Evolutionary conservation across 2,113 vertebrate species (phyloP).

Genomic region (Cynopterus brachyotis): DNA sequence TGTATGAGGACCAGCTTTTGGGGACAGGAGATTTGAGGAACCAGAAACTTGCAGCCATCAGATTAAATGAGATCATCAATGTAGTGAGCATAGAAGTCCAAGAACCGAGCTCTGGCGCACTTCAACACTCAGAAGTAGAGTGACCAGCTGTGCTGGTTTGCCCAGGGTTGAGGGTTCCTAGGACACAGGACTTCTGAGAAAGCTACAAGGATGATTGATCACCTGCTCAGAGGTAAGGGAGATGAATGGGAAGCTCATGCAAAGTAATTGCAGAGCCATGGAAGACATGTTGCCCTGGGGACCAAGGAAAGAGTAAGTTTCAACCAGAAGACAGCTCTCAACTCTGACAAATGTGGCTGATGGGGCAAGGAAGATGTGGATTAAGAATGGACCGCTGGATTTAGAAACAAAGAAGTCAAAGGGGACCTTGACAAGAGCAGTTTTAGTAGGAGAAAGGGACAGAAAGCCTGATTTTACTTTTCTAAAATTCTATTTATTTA

Average conservation of each 20-base stretch:
- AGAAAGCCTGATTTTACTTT: not conserved
- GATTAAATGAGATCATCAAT: not conserved
- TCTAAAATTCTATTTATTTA: too few species aligned
- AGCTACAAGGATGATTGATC: not conserved
- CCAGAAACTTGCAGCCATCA: not conserved
- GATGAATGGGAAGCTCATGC: not conserved
- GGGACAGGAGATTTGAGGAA: not conserved
- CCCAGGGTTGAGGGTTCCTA: not conserved
- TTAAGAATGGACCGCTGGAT: not conserved
- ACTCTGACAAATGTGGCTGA: not conserved
- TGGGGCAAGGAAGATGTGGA: not conserved
- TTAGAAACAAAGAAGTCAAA: not conserved
- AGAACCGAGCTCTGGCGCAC: not conserved
- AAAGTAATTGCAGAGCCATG: not conserved
- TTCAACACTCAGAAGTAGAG: not conserved
- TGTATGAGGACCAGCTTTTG: not conserved
- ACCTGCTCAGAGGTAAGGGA: not conserved
- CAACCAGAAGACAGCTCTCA: not conserved
- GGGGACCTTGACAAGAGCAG: not conserved
- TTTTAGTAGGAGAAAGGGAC: not conserved
- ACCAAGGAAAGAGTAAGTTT: not conserved
- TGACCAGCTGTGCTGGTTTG: not conserved
- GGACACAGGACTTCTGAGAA: not conserved
- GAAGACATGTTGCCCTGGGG: not conserved
- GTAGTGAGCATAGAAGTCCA: not conserved